Conservation (phyloP, 2,888 invertebrate species). For the Deilephila elpenor region DNA sequence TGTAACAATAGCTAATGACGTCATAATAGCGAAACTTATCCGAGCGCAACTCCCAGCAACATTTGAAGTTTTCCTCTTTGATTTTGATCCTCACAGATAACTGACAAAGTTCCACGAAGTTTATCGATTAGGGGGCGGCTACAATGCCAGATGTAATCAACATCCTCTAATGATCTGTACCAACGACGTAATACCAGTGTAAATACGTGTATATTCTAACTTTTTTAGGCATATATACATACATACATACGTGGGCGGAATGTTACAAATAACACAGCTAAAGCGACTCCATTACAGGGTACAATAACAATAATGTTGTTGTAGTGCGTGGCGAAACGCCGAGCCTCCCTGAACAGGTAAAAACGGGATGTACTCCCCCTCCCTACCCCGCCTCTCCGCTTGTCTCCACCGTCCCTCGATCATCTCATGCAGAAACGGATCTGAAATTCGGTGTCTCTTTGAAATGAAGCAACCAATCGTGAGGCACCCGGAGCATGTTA, state of each 20-base stretch:
- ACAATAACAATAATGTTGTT: constrained; percentile 19
- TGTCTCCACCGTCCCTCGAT: neutral
- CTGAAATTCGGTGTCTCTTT: neutral
- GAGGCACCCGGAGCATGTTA: neutral
- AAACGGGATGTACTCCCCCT: neutral
- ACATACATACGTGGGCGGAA: neutral
- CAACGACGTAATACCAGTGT: neutral
- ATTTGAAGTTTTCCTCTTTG: constrained; percentile 13
- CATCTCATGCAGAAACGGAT: constrained; percentile 16
- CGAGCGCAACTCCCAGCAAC: neutral
- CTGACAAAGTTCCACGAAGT: constrained; percentile 8
- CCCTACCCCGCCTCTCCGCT: neutral
- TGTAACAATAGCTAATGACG: constrained; percentile 17
- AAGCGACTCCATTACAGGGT: neutral
- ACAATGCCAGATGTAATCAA: constrained; percentile 10
- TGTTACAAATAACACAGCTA: neutral
- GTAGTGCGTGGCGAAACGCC: neutral
- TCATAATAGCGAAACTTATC: constrained; percentile 18
- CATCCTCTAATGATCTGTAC: constrained; percentile 3
- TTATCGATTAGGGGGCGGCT: constrained; percentile 11
- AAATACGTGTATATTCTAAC: neutral
- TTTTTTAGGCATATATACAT: neutral
- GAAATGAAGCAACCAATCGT: constrained; percentile 12
- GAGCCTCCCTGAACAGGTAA: constrained; percentile 12
- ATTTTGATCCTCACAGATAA: constrained; percentile 24